Conservation (phyloP, 1,140 invertebrate species). For the Zaprionus davidi region DNA sequence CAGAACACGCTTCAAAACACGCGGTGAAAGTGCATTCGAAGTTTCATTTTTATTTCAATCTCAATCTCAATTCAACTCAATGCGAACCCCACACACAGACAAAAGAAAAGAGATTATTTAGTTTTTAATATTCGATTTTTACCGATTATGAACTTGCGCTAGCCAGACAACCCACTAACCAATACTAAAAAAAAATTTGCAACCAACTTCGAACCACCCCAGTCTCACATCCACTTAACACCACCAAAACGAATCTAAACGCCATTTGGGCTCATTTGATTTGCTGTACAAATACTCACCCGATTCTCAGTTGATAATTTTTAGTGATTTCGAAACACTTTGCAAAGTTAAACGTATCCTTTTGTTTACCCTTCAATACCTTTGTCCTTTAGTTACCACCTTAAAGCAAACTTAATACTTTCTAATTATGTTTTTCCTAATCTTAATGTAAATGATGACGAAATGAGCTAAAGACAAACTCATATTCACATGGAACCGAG, state of each 20-base stretch:
- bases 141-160: conserved; percentile 33
- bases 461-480: conserved; percentile 36
- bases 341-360: conserved; percentile 54
- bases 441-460: conserved; percentile 61
- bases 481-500: conserved; percentile 36
- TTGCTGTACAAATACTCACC: conserved; percentile 71
- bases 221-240: conserved; percentile 41
- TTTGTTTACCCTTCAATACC: conserved; percentile 41
- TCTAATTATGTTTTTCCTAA: conserved; percentile 46
- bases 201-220: conserved; percentile 40
- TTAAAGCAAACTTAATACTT: conserved; percentile 53
- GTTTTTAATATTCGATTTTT: conserved; percentile 30
- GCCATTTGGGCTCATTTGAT: conserved; percentile 71
- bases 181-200: conserved; percentile 45
- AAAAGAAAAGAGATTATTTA: conserved; percentile 30
- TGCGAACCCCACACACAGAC: conserved; percentile 55
- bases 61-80: conserved; percentile 49
- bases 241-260: conserved; percentile 41
- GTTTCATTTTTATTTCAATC: conserved; percentile 27
- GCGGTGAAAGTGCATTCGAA: conserved; percentile 11
- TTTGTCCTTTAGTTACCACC: conserved; percentile 61
- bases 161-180: conserved; percentile 31
- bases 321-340: conserved; percentile 69
- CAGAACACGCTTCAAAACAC: conserved; percentile 59
- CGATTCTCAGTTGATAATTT: conserved; percentile 31